Conservation (phyloP, 2,797 vertebrate genomes). For the Enteromius paludinosus region DNA sequence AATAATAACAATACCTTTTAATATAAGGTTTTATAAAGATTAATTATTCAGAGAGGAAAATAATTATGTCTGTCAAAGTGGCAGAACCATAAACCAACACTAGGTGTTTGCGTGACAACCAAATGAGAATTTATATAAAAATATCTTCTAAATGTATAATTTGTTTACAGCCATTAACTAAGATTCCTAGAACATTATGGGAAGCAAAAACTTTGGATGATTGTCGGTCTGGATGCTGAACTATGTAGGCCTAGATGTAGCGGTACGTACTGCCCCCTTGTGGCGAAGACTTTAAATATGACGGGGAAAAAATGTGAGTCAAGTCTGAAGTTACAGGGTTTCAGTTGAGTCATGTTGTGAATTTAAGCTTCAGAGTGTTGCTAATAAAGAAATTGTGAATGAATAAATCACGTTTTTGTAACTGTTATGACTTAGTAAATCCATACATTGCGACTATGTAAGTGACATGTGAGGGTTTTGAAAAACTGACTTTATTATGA, state of each 20-base stretch:
- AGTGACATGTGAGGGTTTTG: too few relatives aligned
- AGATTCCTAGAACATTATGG: background rate
- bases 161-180: background rate
- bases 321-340: constrained; percentile 12
- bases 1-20: background rate
- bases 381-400: constrained; percentile 15
- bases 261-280: background rate
- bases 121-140: too few relatives aligned
- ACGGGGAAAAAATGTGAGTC: background rate
- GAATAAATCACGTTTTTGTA: background rate
- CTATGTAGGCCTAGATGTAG: background rate
- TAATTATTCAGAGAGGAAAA: background rate
- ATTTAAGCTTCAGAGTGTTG: constrained; percentile 11
- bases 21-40: background rate
- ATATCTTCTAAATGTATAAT: background rate
- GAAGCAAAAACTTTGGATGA: background rate
- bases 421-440: background rate
- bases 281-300: background rate
- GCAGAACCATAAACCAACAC: background rate
- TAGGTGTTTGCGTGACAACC: background rate
- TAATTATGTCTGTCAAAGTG: background rate
- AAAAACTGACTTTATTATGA: too few relatives aligned
- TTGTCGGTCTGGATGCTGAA: background rate
- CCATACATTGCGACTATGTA: background rate
- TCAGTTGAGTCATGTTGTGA: constrained; percentile 37